Evolutionary conservation across 2,888 invertebrate species (phyloP).

Genomic region (Cheilosia vernalis): DNA sequence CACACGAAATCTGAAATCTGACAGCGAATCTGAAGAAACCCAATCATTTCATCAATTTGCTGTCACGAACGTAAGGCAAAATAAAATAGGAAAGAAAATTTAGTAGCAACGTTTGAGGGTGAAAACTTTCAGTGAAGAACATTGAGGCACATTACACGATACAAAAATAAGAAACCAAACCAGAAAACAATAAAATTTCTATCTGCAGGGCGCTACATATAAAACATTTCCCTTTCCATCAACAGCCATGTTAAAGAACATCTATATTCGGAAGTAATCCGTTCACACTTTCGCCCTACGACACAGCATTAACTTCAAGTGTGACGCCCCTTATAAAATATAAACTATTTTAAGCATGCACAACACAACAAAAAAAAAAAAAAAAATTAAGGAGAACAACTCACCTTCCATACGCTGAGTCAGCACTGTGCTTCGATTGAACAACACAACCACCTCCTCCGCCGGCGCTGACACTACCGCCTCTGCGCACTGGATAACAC

Average conservation of each 20-base stretch:
- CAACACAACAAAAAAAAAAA: not conserved
- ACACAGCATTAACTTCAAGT: constrained; percentile 46
- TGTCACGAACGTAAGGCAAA: no score
- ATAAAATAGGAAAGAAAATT: no score
- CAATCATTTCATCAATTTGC: no score
- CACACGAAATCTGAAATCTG: no score
- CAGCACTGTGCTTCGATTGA: constrained; percentile 84
- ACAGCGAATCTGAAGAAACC: no score
- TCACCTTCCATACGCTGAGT: constrained; percentile 95
- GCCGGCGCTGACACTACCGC: constrained; percentile 76
- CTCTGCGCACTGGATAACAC: constrained; percentile 78
- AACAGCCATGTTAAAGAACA: not conserved
- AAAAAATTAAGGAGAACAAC: constrained; percentile 81
- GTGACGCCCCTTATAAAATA: constrained; percentile 6
- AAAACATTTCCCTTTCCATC: constrained; percentile 20
- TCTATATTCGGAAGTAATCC: constrained; percentile 26
- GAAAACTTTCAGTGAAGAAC: no score
- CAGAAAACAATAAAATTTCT: not conserved
- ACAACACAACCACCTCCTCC: constrained; percentile 74
- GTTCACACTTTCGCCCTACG: constrained; percentile 13
- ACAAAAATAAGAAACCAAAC: not conserved
- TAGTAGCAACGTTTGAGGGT: no score
- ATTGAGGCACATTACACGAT: no score
- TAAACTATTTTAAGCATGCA: constrained; percentile 38
- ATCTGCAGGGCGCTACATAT: constrained; percentile 11